Conservation (phyloP, 2,113 vertebrate genomes). For the Hyperopisus bebe region DNA sequence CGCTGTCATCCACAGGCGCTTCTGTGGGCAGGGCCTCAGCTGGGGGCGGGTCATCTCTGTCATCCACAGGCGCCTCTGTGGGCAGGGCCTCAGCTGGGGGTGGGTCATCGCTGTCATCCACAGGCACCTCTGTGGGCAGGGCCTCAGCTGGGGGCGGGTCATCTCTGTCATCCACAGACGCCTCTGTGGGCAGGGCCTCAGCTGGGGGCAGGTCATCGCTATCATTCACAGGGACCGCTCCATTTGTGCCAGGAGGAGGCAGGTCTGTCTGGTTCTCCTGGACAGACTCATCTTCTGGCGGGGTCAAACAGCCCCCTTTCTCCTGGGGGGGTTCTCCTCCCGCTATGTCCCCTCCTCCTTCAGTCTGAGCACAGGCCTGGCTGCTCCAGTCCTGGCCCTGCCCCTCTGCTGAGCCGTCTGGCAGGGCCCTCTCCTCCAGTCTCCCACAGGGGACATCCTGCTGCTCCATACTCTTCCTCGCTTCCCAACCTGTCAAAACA, state of each 20-base stretch:
- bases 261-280: neutral
- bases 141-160: too few relatives aligned
- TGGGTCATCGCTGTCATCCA: neutral
- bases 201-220: neutral
- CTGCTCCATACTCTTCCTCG: constrained; percentile 32
- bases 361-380: neutral
- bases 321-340: neutral
- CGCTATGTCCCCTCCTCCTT: neutral
- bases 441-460: constrained; percentile 22
- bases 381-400: neutral
- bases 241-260: neutral
- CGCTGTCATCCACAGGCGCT: neutral
- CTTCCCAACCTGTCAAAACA: neutral
- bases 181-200: neutral
- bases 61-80: too few relatives aligned
- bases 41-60: too few relatives aligned
- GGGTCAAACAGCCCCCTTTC: neutral
- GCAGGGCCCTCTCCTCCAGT: neutral
- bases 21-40: too few relatives aligned
- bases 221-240: neutral
- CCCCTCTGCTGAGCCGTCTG: neutral
- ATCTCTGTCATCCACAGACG: neutral
- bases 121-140: neutral
- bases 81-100: neutral
- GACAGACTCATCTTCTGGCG: neutral